Evolutionary conservation across 2,113 vertebrate genomes (phyloP).

Genomic region (Trematomus loennbergii): DNA sequence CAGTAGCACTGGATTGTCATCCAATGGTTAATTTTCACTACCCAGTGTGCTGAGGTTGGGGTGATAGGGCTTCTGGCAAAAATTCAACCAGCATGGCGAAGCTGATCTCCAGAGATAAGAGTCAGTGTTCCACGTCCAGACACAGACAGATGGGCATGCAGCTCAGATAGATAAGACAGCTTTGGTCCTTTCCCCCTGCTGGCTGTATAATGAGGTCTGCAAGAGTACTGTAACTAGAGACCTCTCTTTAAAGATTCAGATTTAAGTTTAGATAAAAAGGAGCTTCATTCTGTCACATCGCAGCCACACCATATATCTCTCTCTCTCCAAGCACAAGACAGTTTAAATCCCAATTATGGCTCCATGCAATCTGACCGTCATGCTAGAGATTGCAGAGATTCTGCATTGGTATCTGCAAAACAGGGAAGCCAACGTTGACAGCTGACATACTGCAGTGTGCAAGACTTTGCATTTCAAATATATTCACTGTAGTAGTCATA

Average conservation of each 20-base stretch:
- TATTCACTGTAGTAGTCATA: conserved; percentile 1
- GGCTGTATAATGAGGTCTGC: conserved; percentile 58
- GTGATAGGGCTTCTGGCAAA: conserved; percentile 35
- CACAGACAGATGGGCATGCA: conserved; percentile 50
- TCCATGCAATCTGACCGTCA: neutral
- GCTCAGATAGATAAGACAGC: conserved; percentile 60
- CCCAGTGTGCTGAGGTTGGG: conserved; percentile 2
- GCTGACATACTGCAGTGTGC: neutral
- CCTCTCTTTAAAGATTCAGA: conserved; percentile 35
- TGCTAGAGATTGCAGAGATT: neutral
- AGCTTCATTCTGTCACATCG: conserved; percentile 4
- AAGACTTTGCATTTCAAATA: conserved; percentile 27
- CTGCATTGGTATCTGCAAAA: neutral
- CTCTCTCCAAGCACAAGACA: neutral
- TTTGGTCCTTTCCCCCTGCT: conserved; percentile 35
- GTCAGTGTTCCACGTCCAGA: conserved; percentile 59
- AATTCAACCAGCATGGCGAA: conserved; percentile 40
- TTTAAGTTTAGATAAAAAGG: conserved; percentile 27
- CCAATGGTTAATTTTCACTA: conserved; percentile 22
- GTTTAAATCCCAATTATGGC: conserved; percentile 10
- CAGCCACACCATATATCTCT: neutral
- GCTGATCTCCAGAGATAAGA: conserved; percentile 68
- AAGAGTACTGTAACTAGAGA: conserved; percentile 19
- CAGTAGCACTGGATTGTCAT: neutral
- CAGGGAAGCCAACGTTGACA: neutral